These are phyloP conservation scores for Prenolepis imparis DNA, from an alignment of 2,888 invertebrate genomes.

Conservation along the genomic window DNA sequence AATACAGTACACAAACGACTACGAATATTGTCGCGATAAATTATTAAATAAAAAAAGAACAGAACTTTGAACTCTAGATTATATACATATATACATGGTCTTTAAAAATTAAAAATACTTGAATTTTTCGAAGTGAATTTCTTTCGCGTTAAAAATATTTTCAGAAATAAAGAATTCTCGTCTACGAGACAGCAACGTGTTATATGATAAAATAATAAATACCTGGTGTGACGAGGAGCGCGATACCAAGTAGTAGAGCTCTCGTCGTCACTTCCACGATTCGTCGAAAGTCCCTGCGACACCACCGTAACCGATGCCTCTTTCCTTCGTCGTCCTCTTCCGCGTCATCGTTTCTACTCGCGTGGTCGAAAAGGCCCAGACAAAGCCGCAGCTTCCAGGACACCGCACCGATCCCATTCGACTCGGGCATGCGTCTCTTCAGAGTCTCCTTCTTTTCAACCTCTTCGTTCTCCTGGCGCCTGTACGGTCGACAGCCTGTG, in stretches of 20 bases:
- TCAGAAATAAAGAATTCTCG: neutral
- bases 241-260: conserved; percentile 83
- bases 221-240: conserved; percentile 85
- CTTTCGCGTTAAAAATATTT: neutral
- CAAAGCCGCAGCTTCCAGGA: conserved; percentile 72
- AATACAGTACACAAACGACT: conserved; percentile 24
- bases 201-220: conserved; percentile 2
- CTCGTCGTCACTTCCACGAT: conserved; percentile 83
- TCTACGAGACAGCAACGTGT: neutral
- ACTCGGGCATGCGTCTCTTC: conserved; percentile 71
- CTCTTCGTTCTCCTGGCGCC: conserved; percentile 69
- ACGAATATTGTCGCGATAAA: conserved; percentile 1
- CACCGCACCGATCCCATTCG: conserved; percentile 61
- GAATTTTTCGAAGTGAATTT: neutral
- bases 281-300: conserved; percentile 81
- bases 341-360: conserved; percentile 27
- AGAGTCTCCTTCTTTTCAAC: conserved; percentile 70
- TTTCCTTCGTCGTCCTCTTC: conserved; percentile 72
- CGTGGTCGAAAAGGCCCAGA: conserved; percentile 62
- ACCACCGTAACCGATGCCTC: conserved; percentile 79
- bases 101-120: neutral
- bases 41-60: neutral
- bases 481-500: conserved; percentile 75
- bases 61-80: neutral
- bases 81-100: neutral